phyloP scores from a whole-genome alignment of 2,113 vertebrate genomes.

The Cercocebus atys region DNA sequence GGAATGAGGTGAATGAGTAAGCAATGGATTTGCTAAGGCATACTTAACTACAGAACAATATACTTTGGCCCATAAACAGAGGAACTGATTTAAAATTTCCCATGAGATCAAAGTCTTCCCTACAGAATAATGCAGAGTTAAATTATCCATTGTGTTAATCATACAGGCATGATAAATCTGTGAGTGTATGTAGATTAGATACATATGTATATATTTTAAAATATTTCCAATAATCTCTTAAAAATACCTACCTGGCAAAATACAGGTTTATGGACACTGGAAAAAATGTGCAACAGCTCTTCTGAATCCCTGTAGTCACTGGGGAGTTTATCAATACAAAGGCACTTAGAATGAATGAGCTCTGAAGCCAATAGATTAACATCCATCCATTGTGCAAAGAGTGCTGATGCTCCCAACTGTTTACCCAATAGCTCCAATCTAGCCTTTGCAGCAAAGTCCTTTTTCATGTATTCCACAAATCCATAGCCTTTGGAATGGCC shows the following conservation, averaged over 20 bases:
- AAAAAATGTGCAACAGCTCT: conserved; percentile 92
- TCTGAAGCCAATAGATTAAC: conserved; percentile 94
- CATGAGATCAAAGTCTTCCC: not conserved
- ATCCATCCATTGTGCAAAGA: conserved; percentile 99
- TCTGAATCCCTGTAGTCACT: conserved; percentile 90
- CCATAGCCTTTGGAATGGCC: conserved; percentile 97
- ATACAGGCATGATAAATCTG: not conserved
- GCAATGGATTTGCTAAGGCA: not conserved
- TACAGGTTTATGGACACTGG: conserved; percentile 91
- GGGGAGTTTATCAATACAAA: conserved; percentile 94
- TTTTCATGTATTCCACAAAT: conserved; percentile 99
- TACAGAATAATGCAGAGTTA: not conserved
- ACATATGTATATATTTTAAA: not conserved
- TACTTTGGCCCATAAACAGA: not conserved
- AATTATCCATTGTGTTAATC: not conserved
- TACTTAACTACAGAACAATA: not conserved
- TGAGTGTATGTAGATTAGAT: not conserved
- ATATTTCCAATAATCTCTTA: not conserved
- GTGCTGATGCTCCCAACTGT: conserved; percentile 87
- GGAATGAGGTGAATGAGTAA: not conserved
- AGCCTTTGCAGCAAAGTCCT: conserved; percentile 96
- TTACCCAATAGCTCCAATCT: conserved; percentile 94
- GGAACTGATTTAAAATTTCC: not conserved
- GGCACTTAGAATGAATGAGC: conserved; percentile 97
- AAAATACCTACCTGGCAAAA: conserved; percentile 94